A percentile compares a stretch with the other conserved stretches of the same genome.
These are phyloP conservation scores for Aporrectodea caliginosa DNA, from an alignment of 1,140 invertebrate species.

Conservation along the genomic window DNA sequence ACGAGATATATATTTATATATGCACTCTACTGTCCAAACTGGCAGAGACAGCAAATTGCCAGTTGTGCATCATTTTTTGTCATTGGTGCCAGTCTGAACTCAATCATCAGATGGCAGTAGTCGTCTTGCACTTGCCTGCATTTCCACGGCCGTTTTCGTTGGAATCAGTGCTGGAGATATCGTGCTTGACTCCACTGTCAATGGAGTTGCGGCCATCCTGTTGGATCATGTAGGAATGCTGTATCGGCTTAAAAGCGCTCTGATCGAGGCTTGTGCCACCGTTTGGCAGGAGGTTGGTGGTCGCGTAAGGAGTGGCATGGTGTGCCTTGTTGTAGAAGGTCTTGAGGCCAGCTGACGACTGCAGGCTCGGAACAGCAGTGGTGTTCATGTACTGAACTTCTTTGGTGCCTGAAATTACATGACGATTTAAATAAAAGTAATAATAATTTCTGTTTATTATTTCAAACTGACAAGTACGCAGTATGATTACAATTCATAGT, in stretches of 20 bases:
- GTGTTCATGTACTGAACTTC: not conserved
- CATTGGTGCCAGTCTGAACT: no score
- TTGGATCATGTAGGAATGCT: not conserved
- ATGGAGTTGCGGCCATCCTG: not conserved
- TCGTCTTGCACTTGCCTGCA: no score
- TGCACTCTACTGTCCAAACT: no score
- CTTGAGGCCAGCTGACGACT: not conserved
- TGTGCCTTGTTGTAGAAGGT: not conserved
- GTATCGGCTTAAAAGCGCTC: not conserved
- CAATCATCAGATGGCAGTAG: no score
- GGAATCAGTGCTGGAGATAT: not conserved
- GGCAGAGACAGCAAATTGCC: no score
- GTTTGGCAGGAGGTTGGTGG: not conserved
- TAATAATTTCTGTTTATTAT: no score
- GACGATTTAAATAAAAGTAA: not conserved
- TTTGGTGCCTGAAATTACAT: not conserved
- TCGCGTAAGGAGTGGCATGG: not conserved
- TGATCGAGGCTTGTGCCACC: not conserved
- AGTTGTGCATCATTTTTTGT: no score
- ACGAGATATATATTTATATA: no score
- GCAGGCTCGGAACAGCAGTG: not conserved
- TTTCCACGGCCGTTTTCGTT: not conserved
- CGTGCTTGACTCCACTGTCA: not conserved
- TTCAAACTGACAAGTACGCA: no score
- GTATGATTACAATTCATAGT: no score